These are phyloP conservation scores for Amblyopsis hoosieri DNA, from an alignment of 2,797 vertebrate species.

Conservation along the genomic window DNA sequence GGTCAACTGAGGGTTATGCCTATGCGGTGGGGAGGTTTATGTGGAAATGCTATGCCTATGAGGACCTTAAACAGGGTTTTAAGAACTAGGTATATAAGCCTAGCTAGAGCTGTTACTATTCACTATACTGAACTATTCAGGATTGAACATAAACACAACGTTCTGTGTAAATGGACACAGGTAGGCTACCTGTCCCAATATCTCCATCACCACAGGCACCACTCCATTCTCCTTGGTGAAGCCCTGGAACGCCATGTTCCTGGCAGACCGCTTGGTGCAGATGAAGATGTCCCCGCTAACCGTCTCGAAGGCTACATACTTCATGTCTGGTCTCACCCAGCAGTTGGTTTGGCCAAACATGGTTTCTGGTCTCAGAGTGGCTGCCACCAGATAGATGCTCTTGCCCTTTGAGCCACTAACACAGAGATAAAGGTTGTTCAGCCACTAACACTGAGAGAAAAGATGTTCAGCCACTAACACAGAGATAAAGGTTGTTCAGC, in stretches of 20 bases:
- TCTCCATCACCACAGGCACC: slow-evolving; percentile 88
- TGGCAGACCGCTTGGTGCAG: slow-evolving; percentile 87
- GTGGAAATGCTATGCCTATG: too few species aligned
- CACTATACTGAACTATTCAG: too few species aligned
- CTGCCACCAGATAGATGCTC: slow-evolving; percentile 92
- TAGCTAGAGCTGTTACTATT: too few species aligned
- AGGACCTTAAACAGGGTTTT: too few species aligned
- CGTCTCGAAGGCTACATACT: slow-evolving; percentile 92
- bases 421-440: too few species aligned
- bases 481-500: too few species aligned
- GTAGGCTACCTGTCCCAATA: slow-evolving; percentile 90
- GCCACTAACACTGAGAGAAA: too few species aligned
- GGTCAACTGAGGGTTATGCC: too few species aligned
- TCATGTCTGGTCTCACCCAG: slow-evolving; percentile 95
- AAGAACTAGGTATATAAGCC: too few species aligned
- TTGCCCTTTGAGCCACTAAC: slow-evolving; percentile 88
- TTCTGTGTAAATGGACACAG: neutral
- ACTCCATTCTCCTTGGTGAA: slow-evolving; percentile 90
- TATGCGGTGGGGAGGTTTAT: too few species aligned
- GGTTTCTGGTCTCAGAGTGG: slow-evolving; percentile 95
- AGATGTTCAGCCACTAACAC: too few species aligned
- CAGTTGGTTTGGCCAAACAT: slow-evolving; percentile 99
- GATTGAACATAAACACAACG: too few species aligned
- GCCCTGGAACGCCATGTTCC: slow-evolving; percentile 97
- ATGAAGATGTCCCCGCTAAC: slow-evolving; percentile 87